Base-by-base conservation (phyloP, 1,140 invertebrate species). In the Acyrthosiphon pisum region DNA sequence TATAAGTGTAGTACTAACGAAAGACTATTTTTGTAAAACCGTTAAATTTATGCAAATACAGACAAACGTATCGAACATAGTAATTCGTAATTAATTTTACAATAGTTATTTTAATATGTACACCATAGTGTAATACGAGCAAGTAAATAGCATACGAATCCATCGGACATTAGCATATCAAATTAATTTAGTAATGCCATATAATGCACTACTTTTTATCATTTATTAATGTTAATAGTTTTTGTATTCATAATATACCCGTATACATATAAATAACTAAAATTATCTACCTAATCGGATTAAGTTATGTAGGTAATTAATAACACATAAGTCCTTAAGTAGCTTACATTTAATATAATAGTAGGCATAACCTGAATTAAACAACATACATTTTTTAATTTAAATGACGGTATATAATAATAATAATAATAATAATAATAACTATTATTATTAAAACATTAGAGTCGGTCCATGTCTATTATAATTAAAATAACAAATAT, bases 271-370 rank as follows among this genome's bases (percentile, higher is more conserved):
- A 60, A 1, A 60, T 14, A 76, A 14, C n/a, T 18, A 76, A n/a
- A 76, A n/a, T 35, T 4, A 76, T 76, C 30, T 76, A 76, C 44
- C 44, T 46, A 53, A 35, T n/a, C 14, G 60, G 60, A 76, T 76
- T 76, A 76, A 76, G 30, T 18, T 6, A n/a, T 76, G 2, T 76
- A 41, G 41, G 41, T 41, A 35, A 76, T 76, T 76, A 35, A 76
- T 76, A 76, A 76, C 60, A n/a, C 60, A n/a, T 68, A 76, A 76
- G 60, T n/a, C 60, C 30, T 76, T 76, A 76, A 76, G 60, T 35
- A n/a, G 60, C 60, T 76, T 76, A n/a, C 14, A 76, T 18, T 1
- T 76, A n/a, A 76, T 76, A 18, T n/a, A n/a, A 76, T 11, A n/a
- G 60, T n/a, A 76, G 30, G 30, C n/a, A n/a, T 35, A 76, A 76